Evolutionary conservation across 2,888 invertebrate species (phyloP).

Genomic region (Pogonocherus hispidulus): DNA sequence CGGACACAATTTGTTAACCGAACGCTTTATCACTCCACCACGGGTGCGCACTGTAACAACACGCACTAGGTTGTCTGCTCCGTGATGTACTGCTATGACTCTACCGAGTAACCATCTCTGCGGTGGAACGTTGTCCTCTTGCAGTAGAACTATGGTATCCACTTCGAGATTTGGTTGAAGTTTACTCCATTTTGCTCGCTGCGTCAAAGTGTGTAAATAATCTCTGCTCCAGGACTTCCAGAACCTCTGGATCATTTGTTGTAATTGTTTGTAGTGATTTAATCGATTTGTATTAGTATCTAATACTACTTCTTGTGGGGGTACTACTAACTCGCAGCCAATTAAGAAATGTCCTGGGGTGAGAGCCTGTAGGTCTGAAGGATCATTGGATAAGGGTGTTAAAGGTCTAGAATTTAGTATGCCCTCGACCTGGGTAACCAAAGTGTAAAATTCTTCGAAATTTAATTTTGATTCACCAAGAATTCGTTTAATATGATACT

Average conservation of each 20-base stretch:
- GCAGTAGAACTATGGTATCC: neutral
- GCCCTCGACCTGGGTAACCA: conserved; percentile 2
- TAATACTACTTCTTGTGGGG: neutral
- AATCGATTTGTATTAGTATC: neutral
- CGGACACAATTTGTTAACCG: too few species aligned
- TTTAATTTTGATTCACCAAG: neutral
- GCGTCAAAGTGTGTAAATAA: neutral
- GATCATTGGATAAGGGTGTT: too few species aligned
- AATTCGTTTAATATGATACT: conserved; percentile 9
- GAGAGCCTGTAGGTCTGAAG: neutral
- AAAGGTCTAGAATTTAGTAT: neutral
- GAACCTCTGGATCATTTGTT: neutral
- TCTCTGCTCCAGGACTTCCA: neutral
- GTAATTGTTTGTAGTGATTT: conserved; percentile 1
- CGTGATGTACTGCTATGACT: too few species aligned
- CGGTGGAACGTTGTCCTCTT: neutral
- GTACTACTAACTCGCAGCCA: neutral
- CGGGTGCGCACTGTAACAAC: too few species aligned
- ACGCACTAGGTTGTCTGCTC: too few species aligned
- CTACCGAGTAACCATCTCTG: neutral
- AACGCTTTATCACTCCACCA: too few species aligned
- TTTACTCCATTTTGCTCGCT: neutral
- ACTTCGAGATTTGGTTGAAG: too few species aligned
- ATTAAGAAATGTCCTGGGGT: neutral
- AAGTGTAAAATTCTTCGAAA: conserved; percentile 6